These are phyloP conservation scores for Gasteruption jaculator DNA, from an alignment of 2,888 invertebrate species.

Conservation along the genomic window DNA sequence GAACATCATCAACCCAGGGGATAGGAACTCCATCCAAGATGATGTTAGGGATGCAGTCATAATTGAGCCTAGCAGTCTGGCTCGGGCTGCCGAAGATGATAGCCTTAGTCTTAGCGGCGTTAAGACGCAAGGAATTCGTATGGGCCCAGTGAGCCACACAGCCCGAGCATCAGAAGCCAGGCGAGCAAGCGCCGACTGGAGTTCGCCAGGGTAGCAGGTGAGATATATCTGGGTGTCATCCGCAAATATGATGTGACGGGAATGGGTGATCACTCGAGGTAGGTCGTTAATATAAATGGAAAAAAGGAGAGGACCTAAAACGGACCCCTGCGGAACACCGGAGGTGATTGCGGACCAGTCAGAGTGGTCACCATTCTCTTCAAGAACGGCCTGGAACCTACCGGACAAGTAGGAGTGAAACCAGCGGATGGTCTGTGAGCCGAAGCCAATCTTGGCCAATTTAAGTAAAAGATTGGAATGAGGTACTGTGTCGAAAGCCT, in stretches of 20 bases:
- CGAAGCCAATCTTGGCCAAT: too few species aligned
- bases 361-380: neutral
- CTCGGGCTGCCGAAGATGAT: neutral
- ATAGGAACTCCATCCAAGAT: too few species aligned
- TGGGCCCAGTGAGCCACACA: neutral
- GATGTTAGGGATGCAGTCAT: too few species aligned
- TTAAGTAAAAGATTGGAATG: neutral
- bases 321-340: conserved; percentile 5
- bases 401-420: conserved; percentile 5
- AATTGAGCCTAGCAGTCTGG: too few species aligned
- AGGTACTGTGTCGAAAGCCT: conserved; percentile 14
- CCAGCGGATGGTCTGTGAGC: conserved; percentile 1
- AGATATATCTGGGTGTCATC: conserved; percentile 1
- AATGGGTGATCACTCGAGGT: neutral
- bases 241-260: neutral
- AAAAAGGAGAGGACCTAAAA: conserved; percentile 3
- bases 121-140: neutral
- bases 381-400: conserved; percentile 5
- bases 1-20: too few species aligned
- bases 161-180: neutral
- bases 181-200: neutral
- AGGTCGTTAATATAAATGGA: neutral
- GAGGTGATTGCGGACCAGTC: neutral
- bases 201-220: neutral
- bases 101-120: neutral